These are phyloP conservation scores for Argyra leucocephala DNA, from an alignment of 2,888 invertebrate species.

Conservation along the genomic window DNA sequence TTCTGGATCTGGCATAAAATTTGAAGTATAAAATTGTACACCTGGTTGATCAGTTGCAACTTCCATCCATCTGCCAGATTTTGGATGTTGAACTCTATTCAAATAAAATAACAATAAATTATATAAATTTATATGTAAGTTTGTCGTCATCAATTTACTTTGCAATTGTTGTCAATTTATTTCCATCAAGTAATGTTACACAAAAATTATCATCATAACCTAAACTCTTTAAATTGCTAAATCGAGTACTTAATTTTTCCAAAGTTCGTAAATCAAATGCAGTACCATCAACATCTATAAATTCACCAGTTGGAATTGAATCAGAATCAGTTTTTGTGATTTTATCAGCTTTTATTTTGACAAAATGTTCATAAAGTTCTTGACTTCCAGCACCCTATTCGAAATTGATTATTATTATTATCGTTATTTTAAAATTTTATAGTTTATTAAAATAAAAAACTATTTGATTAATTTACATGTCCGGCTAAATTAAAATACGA, in stretches of 20 bases:
- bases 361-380: conserved; percentile 57
- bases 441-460: neutral
- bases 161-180: conserved; percentile 49
- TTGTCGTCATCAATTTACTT: too few species aligned
- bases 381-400: conserved; percentile 52
- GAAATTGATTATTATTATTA: too few species aligned
- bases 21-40: conserved; percentile 81
- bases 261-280: conserved; percentile 64
- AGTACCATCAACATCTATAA: conserved; percentile 60
- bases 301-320: conserved; percentile 62
- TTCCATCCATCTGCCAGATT: conserved; percentile 64
- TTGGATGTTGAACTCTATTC: conserved; percentile 54
- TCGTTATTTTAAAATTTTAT: conserved; percentile 13
- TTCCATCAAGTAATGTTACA: conserved; percentile 41
- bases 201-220: conserved; percentile 82
- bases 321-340: conserved; percentile 63
- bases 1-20: conserved; percentile 56
- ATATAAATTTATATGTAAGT: too few species aligned
- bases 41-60: conserved; percentile 81
- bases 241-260: conserved; percentile 54
- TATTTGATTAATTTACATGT: conserved; percentile 44
- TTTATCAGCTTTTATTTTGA: conserved; percentile 66
- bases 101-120: neutral
- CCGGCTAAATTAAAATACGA: conserved; percentile 88
- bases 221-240: conserved; percentile 55